phyloP scores from a whole-genome alignment of 2,888 invertebrate genomes.

The Callimorpha dominula region DNA sequence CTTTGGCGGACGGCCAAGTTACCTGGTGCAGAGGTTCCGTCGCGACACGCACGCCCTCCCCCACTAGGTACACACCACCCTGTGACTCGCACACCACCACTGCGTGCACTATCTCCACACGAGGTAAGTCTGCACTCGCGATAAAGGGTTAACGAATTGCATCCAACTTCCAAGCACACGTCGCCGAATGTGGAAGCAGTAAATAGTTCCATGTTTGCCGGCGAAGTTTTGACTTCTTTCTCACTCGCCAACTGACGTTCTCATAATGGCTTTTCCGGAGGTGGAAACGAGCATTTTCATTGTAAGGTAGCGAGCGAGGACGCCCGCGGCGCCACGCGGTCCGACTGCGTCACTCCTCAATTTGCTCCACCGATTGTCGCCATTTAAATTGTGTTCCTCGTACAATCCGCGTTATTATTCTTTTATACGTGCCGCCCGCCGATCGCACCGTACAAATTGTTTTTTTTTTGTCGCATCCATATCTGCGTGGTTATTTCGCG shows the following conservation, averaged over 20 bases:
- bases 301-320: slow-evolving; percentile 61
- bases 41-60: slow-evolving; percentile 52
- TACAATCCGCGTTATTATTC: slow-evolving; percentile 77
- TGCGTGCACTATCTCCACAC: slow-evolving; percentile 53
- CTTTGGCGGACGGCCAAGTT: slow-evolving; percentile 82
- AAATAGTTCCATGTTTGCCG: slow-evolving; percentile 81
- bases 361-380: slow-evolving; percentile 73
- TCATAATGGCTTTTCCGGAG: slow-evolving; percentile 74
- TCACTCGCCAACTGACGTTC: slow-evolving; percentile 77
- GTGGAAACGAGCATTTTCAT: slow-evolving; percentile 61
- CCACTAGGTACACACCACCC: slow-evolving; percentile 27
- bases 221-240: slow-evolving; percentile 81
- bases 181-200: slow-evolving; percentile 79
- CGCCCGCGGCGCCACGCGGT: slow-evolving; percentile 61
- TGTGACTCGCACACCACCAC: slow-evolving; percentile 33
- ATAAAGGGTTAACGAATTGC: slow-evolving; percentile 85
- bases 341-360: slow-evolving; percentile 62
- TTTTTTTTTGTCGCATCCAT: slow-evolving; percentile 55
- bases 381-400: slow-evolving; percentile 80
- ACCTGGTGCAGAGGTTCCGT: slow-evolving; percentile 69
- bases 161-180: slow-evolving; percentile 80
- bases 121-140: slow-evolving; percentile 65
- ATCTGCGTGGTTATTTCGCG: slow-evolving; percentile 64
- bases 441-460: slow-evolving; percentile 61
- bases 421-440: slow-evolving; percentile 62